Conservation (phyloP, 2,113 vertebrate genomes). For the Fukomys damarensis region DNA sequence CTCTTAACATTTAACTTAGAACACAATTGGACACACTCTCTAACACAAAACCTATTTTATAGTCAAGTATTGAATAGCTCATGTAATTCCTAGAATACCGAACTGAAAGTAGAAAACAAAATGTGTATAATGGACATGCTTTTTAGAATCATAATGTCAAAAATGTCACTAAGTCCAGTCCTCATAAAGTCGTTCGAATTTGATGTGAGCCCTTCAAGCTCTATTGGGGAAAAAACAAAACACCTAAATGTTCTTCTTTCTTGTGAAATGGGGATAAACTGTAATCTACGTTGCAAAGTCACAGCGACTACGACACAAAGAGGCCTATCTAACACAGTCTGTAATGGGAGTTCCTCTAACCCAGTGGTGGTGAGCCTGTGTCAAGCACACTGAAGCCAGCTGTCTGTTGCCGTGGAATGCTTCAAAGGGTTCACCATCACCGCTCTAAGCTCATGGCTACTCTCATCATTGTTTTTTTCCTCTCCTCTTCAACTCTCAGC, state of each 20-base stretch:
- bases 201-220: constrained; percentile 23
- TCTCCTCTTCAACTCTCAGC: background rate
- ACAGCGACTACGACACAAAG: background rate
- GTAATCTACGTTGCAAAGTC: background rate
- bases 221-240: too few species aligned
- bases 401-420: background rate
- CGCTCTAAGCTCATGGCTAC: background rate
- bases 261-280: background rate
- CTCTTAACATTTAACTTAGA: background rate
- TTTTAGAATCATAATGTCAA: background rate
- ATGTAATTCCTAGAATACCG: background rate
- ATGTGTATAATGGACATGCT: background rate
- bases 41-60: background rate
- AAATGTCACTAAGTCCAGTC: background rate
- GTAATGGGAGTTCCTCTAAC: background rate
- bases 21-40: background rate
- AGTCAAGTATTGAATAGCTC: background rate
- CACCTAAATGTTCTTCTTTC: background rate
- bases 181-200: background rate
- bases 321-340: background rate
- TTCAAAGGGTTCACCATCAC: background rate
- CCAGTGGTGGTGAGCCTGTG: background rate
- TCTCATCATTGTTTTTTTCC: background rate
- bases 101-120: background rate
- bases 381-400: background rate